A percentile compares a stretch with the other conserved stretches of the same genome.
Evolutionary conservation across 2,797 vertebrate genomes (phyloP).

Genomic region (Tarsius wallacei): DNA sequence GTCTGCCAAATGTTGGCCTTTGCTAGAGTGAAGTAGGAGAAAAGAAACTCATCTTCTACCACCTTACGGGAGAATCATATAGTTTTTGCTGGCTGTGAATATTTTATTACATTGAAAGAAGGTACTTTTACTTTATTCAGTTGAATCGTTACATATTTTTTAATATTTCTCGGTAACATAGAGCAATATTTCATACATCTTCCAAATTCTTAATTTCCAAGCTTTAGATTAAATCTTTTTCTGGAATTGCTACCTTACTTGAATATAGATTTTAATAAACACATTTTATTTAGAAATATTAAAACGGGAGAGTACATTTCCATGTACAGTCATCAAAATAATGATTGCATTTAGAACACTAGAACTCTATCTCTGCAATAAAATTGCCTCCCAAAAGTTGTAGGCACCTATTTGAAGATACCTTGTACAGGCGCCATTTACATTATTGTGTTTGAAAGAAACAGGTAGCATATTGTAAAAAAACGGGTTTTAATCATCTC

Average conservation of each 20-base stretch:
- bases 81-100: neutral
- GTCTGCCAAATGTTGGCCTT: neutral
- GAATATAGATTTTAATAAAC: neutral
- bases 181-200: neutral
- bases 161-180: neutral
- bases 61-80: neutral
- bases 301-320: neutral
- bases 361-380: conserved; percentile 18
- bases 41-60: neutral
- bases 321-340: neutral
- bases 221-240: neutral
- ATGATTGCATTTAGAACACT: conserved; percentile 36
- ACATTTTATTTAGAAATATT: conserved; percentile 9
- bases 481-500: neutral
- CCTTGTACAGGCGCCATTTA: neutral
- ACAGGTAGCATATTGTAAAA: neutral
- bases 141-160: neutral
- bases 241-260: neutral
- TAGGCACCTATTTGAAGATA: neutral
- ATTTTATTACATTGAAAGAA: neutral
- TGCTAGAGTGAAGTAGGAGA: neutral
- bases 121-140: neutral
- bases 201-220: neutral
- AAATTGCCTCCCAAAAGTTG: neutral
- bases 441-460: neutral